Conservation (phyloP, 37 sponge, comb jelly and placozoan species). For the Amphimedon queenslandica region DNA sequence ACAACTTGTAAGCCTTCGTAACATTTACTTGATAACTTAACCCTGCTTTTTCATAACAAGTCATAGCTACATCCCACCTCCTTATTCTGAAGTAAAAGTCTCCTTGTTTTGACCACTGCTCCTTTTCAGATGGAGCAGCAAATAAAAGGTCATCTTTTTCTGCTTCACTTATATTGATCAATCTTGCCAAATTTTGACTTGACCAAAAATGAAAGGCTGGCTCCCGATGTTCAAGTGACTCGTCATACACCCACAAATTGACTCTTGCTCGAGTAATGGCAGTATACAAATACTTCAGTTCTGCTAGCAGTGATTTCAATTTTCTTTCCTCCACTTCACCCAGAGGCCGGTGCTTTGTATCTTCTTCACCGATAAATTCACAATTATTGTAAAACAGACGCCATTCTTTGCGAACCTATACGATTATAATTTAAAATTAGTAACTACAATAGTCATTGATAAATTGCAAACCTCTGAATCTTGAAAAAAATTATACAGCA, state of each 20-base stretch:
- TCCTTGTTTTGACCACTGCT: conserved; percentile 76
- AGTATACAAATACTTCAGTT: conserved; percentile 81
- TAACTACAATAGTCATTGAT: not conserved
- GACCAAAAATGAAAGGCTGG: conserved; percentile 59
- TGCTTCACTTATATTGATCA: conserved; percentile 7
- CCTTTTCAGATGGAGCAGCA: conserved; percentile 37
- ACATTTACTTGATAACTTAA: not conserved
- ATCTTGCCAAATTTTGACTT: conserved; percentile 29
- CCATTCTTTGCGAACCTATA: conserved; percentile 67
- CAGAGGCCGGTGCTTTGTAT: conserved; percentile 31
- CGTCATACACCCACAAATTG: conserved; percentile 81
- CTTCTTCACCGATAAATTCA: conserved; percentile 13
- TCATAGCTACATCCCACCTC: conserved; percentile 61
- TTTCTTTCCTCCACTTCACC: conserved; percentile 51
- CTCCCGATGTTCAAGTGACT: conserved; percentile 9
- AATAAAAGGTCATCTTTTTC: conserved; percentile 31
- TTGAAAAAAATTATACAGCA: conserved; percentile 81
- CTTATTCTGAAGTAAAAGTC: conserved; percentile 55
- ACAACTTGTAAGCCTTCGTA: not conserved
- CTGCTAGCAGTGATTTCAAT: conserved; percentile 49
- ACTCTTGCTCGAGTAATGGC: conserved; percentile 70
- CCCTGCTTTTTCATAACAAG: conserved; percentile 36
- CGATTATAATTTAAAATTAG: not conserved
- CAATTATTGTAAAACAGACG: conserved; percentile 35
- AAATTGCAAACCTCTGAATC: conserved; percentile 68